Conservation (phyloP, 2,888 invertebrate species). For the Ormyrus nitidulus region DNA sequence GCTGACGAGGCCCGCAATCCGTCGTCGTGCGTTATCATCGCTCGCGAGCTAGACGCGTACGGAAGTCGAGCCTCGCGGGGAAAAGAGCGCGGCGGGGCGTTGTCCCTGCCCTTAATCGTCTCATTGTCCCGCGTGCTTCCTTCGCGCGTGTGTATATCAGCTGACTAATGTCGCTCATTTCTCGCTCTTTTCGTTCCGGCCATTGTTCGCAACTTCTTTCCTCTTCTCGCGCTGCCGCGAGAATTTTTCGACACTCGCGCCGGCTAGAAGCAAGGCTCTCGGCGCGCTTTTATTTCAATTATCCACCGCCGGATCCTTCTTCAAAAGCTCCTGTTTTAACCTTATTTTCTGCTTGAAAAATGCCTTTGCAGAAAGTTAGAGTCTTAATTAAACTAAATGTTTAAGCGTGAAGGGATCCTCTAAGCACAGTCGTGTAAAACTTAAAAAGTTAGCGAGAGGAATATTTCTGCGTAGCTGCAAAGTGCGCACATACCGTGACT, state of each 20-base stretch:
- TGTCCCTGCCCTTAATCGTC: constrained; percentile 63
- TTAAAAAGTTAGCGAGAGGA: too few species aligned
- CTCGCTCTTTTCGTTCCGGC: not conserved
- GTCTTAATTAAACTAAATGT: too few species aligned
- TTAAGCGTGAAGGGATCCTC: too few species aligned
- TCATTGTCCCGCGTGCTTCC: constrained; percentile 62
- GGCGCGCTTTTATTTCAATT: too few species aligned
- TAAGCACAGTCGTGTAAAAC: too few species aligned
- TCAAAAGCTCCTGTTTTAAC: too few species aligned
- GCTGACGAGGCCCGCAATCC: constrained; percentile 30
- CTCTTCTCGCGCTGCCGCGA: not conserved
- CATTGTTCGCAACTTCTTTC: constrained; percentile 20
- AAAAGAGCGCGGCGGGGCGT: constrained; percentile 41
- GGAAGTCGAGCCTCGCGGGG: constrained; percentile 9
- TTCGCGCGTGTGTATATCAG: constrained; percentile 16
- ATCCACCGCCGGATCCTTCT: too few species aligned
- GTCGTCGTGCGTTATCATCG: constrained; percentile 40
- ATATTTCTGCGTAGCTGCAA: not conserved
- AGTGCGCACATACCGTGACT: constrained; percentile 1
- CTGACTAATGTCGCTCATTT: constrained; percentile 42
- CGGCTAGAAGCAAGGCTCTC: too few species aligned
- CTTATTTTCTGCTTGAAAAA: too few species aligned
- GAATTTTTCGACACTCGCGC: not conserved
- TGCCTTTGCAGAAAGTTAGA: too few species aligned
- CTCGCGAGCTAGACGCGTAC: constrained; percentile 2